Base-by-base conservation (phyloP, 1,140 invertebrate species). In the Drosophila dunni region DNA sequence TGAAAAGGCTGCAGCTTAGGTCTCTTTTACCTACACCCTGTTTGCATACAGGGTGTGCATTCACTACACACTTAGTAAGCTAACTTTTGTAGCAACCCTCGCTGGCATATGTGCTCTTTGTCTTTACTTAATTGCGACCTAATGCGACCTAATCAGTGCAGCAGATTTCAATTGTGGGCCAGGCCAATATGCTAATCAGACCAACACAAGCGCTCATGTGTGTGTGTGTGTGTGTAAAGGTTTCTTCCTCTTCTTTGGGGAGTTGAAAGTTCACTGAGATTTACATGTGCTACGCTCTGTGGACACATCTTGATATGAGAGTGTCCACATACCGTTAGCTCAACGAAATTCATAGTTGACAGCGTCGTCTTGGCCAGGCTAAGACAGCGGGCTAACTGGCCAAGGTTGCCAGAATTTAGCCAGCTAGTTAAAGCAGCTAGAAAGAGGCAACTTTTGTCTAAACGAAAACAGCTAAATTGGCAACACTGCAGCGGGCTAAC, bases 291-390 rank as follows among this genome's bases (percentile, higher is more conserved):
- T 29, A 29, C 24, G 24, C 24, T 29, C 24, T 5, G 54, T 60
- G 54, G 56, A 71, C 81, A 81, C 83, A 88, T 88, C 84, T 84
- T 78, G 84, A 88, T 88, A 88, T 66, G 73, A 66, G 74, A 84
- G 84, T 88, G 84, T 89, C 84, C 83, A 84, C 79, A 70, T 84
- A 88, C 84, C 84, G 84, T 88, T 89, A 29, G 24, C 24, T 29
- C 24, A 81, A 77, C 84, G 82, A 88, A 84, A 83, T 75, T 78
- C 78, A 72, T 85, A 74, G 62, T 69, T 53, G 60, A 67, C 65
- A 54, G 45, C 62, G 24, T 5, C 24, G 24, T 29, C 24, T 46
- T 40, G 36, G 17, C 40, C 9, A 29, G 6, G 15, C 11, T 17
- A 13, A 63, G 24, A 17, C 38, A 62, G 13, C 33, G 48, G 34